These are phyloP conservation scores for Leucopternis melanops DNA, from an alignment of 2,113 vertebrate species.

Conservation along the genomic window DNA sequence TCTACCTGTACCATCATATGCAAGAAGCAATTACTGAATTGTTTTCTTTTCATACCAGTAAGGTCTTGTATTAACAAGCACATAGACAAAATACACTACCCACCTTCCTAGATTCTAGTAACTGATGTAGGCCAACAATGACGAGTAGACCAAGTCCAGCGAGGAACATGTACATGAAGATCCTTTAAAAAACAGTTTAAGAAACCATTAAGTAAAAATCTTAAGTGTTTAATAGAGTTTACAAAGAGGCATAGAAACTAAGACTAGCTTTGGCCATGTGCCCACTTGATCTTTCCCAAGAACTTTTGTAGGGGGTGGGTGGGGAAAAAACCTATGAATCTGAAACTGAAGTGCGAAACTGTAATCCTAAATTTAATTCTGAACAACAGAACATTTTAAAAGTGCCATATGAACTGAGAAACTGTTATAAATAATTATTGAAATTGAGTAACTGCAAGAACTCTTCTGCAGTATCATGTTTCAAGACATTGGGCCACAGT, in stretches of 20 bases:
- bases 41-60: neutral
- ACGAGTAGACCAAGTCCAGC: slow-evolving; percentile 90
- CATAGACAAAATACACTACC: neutral
- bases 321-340: too few relatives aligned
- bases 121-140: slow-evolving; percentile 90
- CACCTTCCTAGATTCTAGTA: slow-evolving; percentile 97
- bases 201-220: neutral
- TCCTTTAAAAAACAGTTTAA: slow-evolving; percentile 69
- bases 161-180: slow-evolving; percentile 98
- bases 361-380: neutral
- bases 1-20: neutral
- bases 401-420: neutral
- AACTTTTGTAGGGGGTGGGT: neutral
- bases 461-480: neutral
- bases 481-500: neutral
- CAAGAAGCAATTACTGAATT: neutral
- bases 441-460: neutral
- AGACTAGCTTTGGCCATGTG: neutral
- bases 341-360: neutral
- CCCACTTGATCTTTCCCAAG: neutral
- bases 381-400: neutral
- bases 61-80: neutral
- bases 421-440: neutral
- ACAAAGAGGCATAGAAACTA: neutral
- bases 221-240: neutral